Percentiles rank a stretch among this genome's conserved stretches.
phyloP scores from a whole-genome alignment of 1,140 invertebrate genomes.

The Planococcus citri region DNA sequence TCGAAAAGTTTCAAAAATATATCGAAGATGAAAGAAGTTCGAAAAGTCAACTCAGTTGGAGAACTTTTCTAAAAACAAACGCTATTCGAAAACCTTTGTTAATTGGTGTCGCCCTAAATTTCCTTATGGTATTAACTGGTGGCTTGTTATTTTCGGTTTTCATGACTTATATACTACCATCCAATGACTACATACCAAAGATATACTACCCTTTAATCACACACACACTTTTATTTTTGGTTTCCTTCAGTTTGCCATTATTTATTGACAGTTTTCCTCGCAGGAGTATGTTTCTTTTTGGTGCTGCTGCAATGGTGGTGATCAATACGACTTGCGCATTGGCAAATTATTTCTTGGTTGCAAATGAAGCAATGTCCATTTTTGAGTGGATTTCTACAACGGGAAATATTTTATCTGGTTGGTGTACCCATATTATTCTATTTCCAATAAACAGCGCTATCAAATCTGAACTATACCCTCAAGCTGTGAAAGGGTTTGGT shows the following conservation, averaged over 20 bases:
- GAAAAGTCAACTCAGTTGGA: neutral
- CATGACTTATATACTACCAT: neutral
- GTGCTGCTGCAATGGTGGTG: neutral
- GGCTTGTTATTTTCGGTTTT: neutral
- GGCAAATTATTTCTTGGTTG: neutral
- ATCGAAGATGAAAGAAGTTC: neutral
- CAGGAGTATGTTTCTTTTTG: neutral
- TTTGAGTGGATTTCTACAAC: neutral
- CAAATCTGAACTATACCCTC: neutral
- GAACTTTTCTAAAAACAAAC: neutral
- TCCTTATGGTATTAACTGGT: neutral
- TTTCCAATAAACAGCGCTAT: neutral
- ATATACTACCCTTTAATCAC: neutral
- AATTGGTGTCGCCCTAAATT: neutral
- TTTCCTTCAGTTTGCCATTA: neutral
- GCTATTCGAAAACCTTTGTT: neutral
- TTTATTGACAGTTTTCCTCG: neutral
- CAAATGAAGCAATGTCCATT: neutral
- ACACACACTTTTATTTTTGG: neutral
- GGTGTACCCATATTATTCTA: neutral
- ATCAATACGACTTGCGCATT: neutral
- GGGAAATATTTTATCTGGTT: neutral
- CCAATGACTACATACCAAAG: neutral
- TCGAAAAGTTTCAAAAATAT: neutral
- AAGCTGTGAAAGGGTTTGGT: neutral